Base-by-base conservation (phyloP, 2,888 invertebrate species). In the Chrysodeixis includens region DNA sequence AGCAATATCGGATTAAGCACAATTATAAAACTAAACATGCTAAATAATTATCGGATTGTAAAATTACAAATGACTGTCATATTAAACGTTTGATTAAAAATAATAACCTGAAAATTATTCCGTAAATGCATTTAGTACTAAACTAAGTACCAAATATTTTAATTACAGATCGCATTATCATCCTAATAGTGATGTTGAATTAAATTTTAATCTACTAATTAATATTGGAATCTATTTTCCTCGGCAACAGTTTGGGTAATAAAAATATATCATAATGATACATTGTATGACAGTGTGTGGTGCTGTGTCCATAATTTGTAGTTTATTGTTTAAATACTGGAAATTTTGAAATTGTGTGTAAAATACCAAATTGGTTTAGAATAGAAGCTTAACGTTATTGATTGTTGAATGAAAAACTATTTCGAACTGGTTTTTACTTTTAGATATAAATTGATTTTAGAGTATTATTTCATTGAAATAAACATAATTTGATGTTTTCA, bases 251-350 rank as follows among this genome's bases (percentile, higher is more conserved):
- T 40, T 40, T 4, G n/a, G n/a, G 40, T n/a, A 40, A 14, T 40
- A 40, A 40, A 40, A 40, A 40, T 40, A 40, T 40, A 40, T 40
- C 40, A 40, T n/a, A n/a, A 40, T 40, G 40, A 40, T 40, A 40
- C 1, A 40, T 40, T n/a, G 40, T 5, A n/a, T 40, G 40, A n/a
- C 40, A 40, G 5, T 40, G 6, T 40, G 40, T 7, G 40, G 40
- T 40, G 40, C 6, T n/a, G 5, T 14, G n/a, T 40, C 40, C n/a
- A n/a, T n/a, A 40, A 40, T 40, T 40, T 40, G 40, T 40, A 40
- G 40, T 40, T 40, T 40, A 40, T 40, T 40, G 40, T 40, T 40
- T 40, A n/a, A 40, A n/a, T 40, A 40, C 40, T 26, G 26, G n/a
- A 35, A 0, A 35, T 35, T n/a, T 5, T 12, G 4, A 40, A 5